phyloP scores from a whole-genome alignment of 2,113 vertebrate species.

The Zingel zingel region DNA sequence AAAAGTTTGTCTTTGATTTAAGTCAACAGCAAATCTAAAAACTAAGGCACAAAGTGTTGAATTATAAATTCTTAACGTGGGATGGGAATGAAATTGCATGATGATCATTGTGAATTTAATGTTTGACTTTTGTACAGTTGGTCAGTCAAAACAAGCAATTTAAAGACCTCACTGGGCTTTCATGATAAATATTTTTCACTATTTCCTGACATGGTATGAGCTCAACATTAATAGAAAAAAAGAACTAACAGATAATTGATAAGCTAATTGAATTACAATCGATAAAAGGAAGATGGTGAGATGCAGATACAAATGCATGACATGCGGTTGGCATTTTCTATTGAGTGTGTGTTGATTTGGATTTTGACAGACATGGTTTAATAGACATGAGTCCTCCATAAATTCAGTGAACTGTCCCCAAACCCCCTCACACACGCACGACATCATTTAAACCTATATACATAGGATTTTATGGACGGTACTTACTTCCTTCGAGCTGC shows the following conservation, averaged over 20 bases:
- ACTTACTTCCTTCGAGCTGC: constrained; percentile 75
- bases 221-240: background rate
- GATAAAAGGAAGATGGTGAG: background rate
- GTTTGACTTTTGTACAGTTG: background rate
- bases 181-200: background rate
- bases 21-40: background rate
- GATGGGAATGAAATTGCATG: background rate
- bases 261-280: background rate
- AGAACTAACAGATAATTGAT: too few species aligned
- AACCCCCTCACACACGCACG: background rate
- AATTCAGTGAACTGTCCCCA: background rate
- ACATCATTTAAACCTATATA: background rate
- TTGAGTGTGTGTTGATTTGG: background rate
- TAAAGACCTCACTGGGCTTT: background rate
- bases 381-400: background rate
- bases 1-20: background rate
- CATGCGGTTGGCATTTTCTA: background rate
- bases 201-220: background rate
- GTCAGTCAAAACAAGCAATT: constrained; percentile 8
- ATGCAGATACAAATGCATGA: background rate
- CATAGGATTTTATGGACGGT: background rate
- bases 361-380: background rate
- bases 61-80: background rate
- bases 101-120: background rate
- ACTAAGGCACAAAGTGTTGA: background rate